A percentile compares a stretch with the other conserved stretches of the same genome.
These are phyloP conservation scores for Mormyrops attenuatus DNA, from an alignment of 2,797 vertebrate species.

Conservation along the genomic window DNA sequence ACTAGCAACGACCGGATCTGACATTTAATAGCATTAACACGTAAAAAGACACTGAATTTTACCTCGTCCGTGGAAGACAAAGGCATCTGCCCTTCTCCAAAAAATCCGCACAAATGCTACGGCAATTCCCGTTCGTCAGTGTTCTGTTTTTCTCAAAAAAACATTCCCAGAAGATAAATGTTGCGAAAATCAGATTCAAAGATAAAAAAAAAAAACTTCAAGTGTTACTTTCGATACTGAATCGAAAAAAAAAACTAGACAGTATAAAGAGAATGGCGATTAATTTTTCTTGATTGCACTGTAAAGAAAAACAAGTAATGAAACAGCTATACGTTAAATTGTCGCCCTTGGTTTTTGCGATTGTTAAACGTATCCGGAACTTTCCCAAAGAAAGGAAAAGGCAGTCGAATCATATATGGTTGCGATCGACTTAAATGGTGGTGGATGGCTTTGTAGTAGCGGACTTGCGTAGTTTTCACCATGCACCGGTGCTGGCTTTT, in stretches of 20 bases:
- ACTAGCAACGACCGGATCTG: not conserved
- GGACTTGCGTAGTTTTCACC: not conserved
- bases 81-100: constrained; percentile 40
- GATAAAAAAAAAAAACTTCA: not conserved
- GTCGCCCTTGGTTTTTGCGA: not conserved
- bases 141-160: constrained; percentile 21
- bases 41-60: constrained; percentile 13
- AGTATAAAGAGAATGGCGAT: not conserved
- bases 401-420: not conserved
- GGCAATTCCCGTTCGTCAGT: constrained; percentile 31
- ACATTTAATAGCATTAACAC: not conserved
- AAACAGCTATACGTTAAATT: not conserved
- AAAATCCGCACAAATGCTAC: constrained; percentile 40
- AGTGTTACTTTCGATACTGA: not conserved
- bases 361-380: constrained; percentile 8
- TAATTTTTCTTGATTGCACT: not conserved
- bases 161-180: constrained; percentile 23
- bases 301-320: not conserved
- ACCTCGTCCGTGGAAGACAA: constrained; percentile 48
- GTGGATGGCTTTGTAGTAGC: not conserved
- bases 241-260: not conserved
- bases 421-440: not conserved
- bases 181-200: not conserved
- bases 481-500: constrained; percentile 27
- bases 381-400: not conserved